Conservation (phyloP, 1,140 invertebrate species). For the Daktulosphaira vitifoliae region DNA sequence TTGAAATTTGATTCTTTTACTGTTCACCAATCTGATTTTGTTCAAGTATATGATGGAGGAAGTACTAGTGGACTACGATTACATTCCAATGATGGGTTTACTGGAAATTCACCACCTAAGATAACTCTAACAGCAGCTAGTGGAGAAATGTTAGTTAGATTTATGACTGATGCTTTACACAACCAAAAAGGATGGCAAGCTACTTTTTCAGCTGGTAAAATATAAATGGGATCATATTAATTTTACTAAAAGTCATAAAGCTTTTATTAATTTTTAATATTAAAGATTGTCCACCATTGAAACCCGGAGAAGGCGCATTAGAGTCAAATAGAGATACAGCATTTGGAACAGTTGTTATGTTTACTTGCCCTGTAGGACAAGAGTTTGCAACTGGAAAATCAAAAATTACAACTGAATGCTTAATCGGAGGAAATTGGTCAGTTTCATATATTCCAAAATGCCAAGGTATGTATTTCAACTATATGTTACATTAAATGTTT, state of each 20-base stretch:
- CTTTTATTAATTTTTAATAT: slow-evolving; percentile 38
- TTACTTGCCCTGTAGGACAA: slow-evolving; percentile 85
- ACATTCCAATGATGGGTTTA: slow-evolving; percentile 83
- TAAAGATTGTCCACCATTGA: slow-evolving; percentile 77
- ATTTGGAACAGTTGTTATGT: slow-evolving; percentile 81
- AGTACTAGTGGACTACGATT: slow-evolving; percentile 74
- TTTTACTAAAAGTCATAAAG: background rate
- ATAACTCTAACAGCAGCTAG: slow-evolving; percentile 85
- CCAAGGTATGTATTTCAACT: too few species aligned
- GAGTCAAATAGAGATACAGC: slow-evolving; percentile 84
- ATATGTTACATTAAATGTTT: background rate
- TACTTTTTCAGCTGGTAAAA: slow-evolving; percentile 76
- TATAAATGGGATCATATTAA: too few species aligned
- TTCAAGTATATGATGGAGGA: slow-evolving; percentile 78
- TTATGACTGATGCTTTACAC: slow-evolving; percentile 78
- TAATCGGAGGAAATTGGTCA: slow-evolving; percentile 87
- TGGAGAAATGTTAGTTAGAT: slow-evolving; percentile 81
- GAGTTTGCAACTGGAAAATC: slow-evolving; percentile 86
- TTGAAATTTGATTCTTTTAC: slow-evolving; percentile 78
- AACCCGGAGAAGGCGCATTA: slow-evolving; percentile 74
- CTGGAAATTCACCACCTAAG: slow-evolving; percentile 64
- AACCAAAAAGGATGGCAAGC: slow-evolving; percentile 78
- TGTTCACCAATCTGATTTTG: slow-evolving; percentile 75
- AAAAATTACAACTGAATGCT: slow-evolving; percentile 73
- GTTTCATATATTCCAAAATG: slow-evolving; percentile 86